Evolutionary conservation across 2,888 invertebrate genomes (phyloP).

Genomic region (Ochropleura plecta): DNA sequence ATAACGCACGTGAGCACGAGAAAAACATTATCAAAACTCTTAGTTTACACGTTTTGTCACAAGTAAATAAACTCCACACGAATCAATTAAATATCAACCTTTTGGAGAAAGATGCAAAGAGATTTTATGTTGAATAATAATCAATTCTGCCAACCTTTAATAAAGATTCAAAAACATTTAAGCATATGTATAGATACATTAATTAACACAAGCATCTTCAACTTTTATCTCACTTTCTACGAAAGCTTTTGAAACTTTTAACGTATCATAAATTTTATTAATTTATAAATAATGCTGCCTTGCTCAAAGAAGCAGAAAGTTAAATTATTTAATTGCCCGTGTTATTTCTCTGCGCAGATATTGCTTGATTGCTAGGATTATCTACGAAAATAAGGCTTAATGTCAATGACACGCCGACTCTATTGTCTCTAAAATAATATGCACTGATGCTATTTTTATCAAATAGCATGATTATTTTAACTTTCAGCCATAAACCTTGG

Average conservation of each 20-base stretch:
- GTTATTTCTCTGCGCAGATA: slow-evolving; percentile 38
- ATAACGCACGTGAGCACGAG: no score
- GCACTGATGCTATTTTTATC: neutral
- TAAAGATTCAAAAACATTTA: neutral
- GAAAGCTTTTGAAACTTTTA: slow-evolving; percentile 26
- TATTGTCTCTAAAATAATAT: neutral
- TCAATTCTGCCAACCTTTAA: neutral
- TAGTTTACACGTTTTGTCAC: no score
- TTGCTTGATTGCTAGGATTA: slow-evolving; percentile 32
- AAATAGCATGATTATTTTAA: neutral
- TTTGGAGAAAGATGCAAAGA: neutral
- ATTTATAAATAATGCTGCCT: neutral
- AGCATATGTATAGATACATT: neutral
- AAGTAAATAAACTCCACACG: neutral
- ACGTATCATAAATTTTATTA: slow-evolving; percentile 12
- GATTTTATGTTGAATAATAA: neutral
- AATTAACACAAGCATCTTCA: slow-evolving; percentile 10
- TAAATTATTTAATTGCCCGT: slow-evolving; percentile 39
- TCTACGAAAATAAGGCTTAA: slow-evolving; percentile 23
- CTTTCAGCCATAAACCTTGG: neutral
- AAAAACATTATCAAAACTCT: neutral
- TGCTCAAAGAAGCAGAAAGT: slow-evolving; percentile 22
- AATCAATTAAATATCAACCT: neutral
- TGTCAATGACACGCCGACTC: slow-evolving; percentile 15
- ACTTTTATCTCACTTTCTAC: slow-evolving; percentile 5